Conservation (phyloP, 2,113 vertebrate genomes). For the Lepidothrix coronata region DNA sequence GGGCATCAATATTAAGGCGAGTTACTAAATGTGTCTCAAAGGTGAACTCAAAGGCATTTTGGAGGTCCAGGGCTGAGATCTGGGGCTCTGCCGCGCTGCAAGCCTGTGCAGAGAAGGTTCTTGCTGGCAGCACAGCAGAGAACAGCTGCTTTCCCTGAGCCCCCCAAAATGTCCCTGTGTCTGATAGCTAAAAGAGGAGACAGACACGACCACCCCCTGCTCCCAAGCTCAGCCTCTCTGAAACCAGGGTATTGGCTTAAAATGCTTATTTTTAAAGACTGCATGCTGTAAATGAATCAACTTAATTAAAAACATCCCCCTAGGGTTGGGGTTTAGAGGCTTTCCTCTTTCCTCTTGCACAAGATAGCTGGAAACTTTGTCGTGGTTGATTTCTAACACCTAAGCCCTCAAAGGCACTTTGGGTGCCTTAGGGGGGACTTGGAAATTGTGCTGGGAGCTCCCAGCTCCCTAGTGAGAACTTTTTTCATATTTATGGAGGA, state of each 20-base stretch:
- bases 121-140: not conserved
- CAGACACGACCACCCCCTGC: rapidly evolving
- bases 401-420: not conserved
- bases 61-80: not conserved
- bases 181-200: not conserved
- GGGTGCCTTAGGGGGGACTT: not conserved
- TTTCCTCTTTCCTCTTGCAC: not conserved
- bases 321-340: not conserved
- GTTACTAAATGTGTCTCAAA: slow-evolving; percentile 62
- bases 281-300: not conserved
- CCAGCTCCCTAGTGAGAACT: not conserved
- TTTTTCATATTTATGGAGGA: not conserved
- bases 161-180: not conserved
- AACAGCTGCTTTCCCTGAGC: not conserved
- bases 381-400: not conserved
- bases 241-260: not conserved
- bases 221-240: not conserved
- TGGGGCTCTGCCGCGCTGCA: rapidly evolving
- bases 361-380: not conserved
- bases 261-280: not conserved
- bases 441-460: not conserved
- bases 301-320: not conserved
- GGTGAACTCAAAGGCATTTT: slow-evolving; percentile 53
- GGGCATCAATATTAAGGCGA: slow-evolving; percentile 57
- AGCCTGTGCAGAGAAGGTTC: rapidly evolving